Percentiles rank a stretch among this genome's conserved stretches.
Evolutionary conservation across 2,113 vertebrate genomes (phyloP).

Genomic region (Climacteris rufus): DNA sequence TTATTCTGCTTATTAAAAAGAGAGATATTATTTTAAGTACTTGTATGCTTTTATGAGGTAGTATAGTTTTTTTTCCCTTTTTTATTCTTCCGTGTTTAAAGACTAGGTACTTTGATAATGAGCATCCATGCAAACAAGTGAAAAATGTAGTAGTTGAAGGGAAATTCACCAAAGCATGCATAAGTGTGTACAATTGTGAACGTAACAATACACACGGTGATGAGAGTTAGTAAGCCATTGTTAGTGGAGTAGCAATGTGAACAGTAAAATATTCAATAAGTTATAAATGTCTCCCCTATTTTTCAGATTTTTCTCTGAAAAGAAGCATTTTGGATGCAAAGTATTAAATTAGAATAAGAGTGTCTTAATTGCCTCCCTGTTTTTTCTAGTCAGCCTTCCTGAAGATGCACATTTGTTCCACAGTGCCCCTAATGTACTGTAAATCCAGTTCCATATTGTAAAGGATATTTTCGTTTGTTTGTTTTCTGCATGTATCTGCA

Average conservation of each 20-base stretch:
- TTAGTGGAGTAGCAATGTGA: background rate
- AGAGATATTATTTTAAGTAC: background rate
- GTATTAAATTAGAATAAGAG: background rate
- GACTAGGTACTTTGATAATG: background rate
- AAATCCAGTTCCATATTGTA: background rate
- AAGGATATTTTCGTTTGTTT: background rate
- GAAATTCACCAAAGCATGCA: background rate
- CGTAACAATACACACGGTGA: fast-evolving
- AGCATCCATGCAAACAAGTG: background rate
- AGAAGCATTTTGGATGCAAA: background rate
- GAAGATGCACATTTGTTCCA: background rate
- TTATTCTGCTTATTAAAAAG: background rate
- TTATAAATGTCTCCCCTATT: fast-evolving
- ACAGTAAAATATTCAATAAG: background rate
- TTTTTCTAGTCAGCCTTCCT: background rate
- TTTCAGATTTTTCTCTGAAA: background rate
- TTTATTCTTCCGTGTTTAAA: background rate
- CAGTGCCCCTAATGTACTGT: background rate
- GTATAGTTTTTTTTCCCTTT: background rate
- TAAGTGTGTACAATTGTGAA: background rate
- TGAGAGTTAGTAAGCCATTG: background rate
- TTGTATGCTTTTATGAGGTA: background rate
- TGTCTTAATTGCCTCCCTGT: background rate
- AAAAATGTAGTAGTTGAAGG: background rate
- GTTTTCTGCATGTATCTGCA: background rate